phyloP scores from a whole-genome alignment of 2,888 invertebrate species.

The Digitonthophagus gazella region DNA sequence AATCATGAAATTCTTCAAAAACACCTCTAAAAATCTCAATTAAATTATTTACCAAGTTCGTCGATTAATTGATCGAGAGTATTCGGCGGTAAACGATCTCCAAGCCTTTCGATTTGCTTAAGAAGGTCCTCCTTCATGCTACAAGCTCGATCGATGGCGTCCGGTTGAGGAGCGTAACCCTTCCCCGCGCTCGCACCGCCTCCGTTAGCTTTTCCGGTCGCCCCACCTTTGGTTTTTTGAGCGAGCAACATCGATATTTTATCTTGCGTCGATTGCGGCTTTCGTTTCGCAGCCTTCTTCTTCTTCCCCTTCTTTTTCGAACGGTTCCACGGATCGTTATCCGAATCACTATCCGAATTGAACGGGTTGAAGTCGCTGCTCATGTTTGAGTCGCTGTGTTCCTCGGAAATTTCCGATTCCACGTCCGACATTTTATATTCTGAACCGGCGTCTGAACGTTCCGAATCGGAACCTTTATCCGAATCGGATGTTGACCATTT shows the following conservation, averaged over 20 bases:
- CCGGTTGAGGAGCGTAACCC: slow-evolving; percentile 67
- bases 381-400: slow-evolving; percentile 58
- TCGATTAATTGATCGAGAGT: slow-evolving; percentile 98
- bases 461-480: slow-evolving; percentile 61
- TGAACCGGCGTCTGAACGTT: slow-evolving; percentile 53
- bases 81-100: slow-evolving; percentile 89
- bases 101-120: slow-evolving; percentile 79
- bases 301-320: slow-evolving; percentile 44
- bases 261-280: slow-evolving; percentile 63
- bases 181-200: slow-evolving; percentile 44
- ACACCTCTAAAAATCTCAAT: too few species aligned
- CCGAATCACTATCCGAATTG: slow-evolving; percentile 77
- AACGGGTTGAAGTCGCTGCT: slow-evolving; percentile 93
- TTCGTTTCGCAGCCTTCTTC: slow-evolving; percentile 45
- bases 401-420: slow-evolving; percentile 55
- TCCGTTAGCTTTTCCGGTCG: slow-evolving; percentile 44
- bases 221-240: slow-evolving; percentile 49
- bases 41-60: slow-evolving; percentile 67
- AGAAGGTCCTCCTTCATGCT: slow-evolving; percentile 91
- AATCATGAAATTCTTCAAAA: too few species aligned
- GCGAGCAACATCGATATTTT: slow-evolving; percentile 71
- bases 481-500: slow-evolving; percentile 65
- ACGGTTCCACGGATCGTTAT: slow-evolving; percentile 62
- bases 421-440: slow-evolving; percentile 57
- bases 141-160: slow-evolving; percentile 85